Conservation (phyloP, 23 tunicate genomes). For the Ascidia mentula region DNA sequence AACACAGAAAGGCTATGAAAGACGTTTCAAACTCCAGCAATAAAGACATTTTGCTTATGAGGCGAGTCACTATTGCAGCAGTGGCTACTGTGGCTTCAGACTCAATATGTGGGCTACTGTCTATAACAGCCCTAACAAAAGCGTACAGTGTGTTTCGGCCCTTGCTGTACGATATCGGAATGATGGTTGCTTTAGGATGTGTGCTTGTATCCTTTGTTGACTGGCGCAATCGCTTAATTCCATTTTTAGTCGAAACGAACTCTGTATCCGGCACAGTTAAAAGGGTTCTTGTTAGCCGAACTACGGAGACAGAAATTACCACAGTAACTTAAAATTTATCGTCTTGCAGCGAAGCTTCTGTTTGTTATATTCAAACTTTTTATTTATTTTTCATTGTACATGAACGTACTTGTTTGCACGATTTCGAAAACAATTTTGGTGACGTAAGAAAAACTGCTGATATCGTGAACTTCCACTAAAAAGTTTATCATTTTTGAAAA, state of each 20-base stretch:
- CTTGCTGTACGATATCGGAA: constrained; percentile 46
- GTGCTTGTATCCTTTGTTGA: constrained; percentile 52
- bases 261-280: constrained; percentile 42
- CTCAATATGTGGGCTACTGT: constrained; percentile 15
- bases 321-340: neutral
- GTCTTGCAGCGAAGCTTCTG: no score
- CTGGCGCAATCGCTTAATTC: constrained; percentile 47
- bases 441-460: no score
- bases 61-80: constrained; percentile 43
- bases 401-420: no score
- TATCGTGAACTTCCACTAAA: no score
- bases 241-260: constrained; percentile 12
- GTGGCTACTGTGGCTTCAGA: constrained; percentile 30
- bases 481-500: no score
- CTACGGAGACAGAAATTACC: neutral
- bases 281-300: constrained; percentile 1
- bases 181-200: constrained; percentile 28
- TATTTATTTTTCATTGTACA: no score
- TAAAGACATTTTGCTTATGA: constrained; percentile 22
- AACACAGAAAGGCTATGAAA: constrained; percentile 16
- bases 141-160: constrained; percentile 42
- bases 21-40: neutral
- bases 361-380: no score
- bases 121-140: constrained; percentile 31
- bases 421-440: no score